Conservation (phyloP, 30 jellyfish, hydroid and myxozoan genomes). For the Aurelia sp. region DNA sequence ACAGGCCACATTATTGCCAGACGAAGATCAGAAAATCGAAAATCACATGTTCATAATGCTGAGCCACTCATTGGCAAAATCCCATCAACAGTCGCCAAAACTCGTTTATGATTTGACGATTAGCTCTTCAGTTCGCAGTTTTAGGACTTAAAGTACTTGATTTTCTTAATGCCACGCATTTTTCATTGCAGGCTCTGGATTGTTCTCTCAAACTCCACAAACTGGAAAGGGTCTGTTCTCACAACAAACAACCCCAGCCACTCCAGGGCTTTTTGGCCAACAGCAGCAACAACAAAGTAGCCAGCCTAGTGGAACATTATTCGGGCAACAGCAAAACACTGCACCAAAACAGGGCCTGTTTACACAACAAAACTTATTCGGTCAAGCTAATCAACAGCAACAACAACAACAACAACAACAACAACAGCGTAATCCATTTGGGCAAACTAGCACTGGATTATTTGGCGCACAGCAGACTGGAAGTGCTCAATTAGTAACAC, state of each 20-base stretch:
- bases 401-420: constrained; percentile 10
- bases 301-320: too few relatives aligned
- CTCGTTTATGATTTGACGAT: too few relatives aligned
- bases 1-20: too few relatives aligned
- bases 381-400: constrained; percentile 12
- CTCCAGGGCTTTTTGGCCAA: constrained; percentile 36
- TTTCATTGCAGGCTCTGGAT: neutral
- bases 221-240: neutral
- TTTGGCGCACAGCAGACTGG: too few relatives aligned
- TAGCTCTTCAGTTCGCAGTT: too few relatives aligned
- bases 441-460: constrained; percentile 13
- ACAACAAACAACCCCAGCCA: neutral
- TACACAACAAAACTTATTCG: constrained; percentile 19
- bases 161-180: too few relatives aligned
- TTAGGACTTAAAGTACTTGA: too few relatives aligned
- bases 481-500: too few relatives aligned
- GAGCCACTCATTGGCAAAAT: too few relatives aligned
- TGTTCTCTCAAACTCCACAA: constrained; percentile 3
- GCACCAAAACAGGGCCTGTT: constrained; percentile 35
- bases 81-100: too few relatives aligned
- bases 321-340: neutral
- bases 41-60: too few relatives aligned
- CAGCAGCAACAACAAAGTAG: constrained; percentile 7
- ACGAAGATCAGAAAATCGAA: too few relatives aligned
- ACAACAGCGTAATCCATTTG: constrained; percentile 17